Percentiles rank a stretch among this genome's conserved stretches.
Conservation (phyloP, 2,797 vertebrate species). For the Sylvilagus floridanus region DNA sequence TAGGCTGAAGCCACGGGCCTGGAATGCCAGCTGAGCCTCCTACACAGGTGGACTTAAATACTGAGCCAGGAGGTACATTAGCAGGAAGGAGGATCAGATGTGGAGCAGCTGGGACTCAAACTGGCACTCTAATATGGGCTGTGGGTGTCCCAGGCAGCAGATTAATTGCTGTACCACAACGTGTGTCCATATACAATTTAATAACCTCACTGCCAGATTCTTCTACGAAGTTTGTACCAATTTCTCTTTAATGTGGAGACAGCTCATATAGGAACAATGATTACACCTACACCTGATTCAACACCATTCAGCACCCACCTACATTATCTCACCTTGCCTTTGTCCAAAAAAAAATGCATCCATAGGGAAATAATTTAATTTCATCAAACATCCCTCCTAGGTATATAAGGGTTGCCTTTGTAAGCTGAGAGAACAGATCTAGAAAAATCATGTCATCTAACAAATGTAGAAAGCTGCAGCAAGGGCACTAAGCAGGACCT, state of each 20-base stretch:
- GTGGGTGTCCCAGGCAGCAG: too few relatives aligned
- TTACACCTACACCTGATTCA: neutral
- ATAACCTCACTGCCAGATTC: neutral
- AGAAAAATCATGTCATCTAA: slow-evolving; percentile 36
- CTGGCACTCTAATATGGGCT: too few relatives aligned
- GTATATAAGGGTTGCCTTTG: neutral
- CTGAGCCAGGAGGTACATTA: too few relatives aligned
- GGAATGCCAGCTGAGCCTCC: too few relatives aligned
- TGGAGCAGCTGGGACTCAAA: too few relatives aligned
- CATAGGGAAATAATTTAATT: slow-evolving; percentile 6
- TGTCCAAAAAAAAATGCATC: neutral
- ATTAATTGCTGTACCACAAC: too few relatives aligned
- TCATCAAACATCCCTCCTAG: neutral
- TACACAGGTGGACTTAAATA: too few relatives aligned
- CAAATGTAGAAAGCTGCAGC: neutral
- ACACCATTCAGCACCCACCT: neutral
- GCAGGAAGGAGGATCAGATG: too few relatives aligned
- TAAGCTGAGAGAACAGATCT: neutral
- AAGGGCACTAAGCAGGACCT: slow-evolving; percentile 20
- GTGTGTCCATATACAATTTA: neutral
- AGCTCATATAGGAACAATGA: slow-evolving; percentile 17
- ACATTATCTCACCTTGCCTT: slow-evolving; percentile 36
- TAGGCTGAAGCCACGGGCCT: too few relatives aligned
- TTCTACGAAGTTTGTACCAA: slow-evolving; percentile 22
- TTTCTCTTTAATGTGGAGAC: slow-evolving; percentile 48